Base-by-base conservation (phyloP, 2,888 invertebrate genomes). In the Brenthis hecate region DNA sequence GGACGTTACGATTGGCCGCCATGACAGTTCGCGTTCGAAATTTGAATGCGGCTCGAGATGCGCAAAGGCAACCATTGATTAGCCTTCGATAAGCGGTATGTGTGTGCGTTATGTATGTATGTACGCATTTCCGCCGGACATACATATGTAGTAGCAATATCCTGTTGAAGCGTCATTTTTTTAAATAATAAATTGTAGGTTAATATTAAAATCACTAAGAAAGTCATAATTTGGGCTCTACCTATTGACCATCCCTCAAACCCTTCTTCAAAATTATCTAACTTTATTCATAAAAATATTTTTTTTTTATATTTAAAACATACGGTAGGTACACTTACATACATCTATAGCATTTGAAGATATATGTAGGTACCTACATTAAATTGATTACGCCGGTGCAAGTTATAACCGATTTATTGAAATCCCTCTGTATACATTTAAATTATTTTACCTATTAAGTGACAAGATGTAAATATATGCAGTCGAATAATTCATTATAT, bases 31-130 rank as follows among this genome's bases (percentile, higher is more conserved):
- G 81, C 83, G 84, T 84, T 88, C 87, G 81, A 89, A 91, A 90
- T 92, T 92, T 92, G 88, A 92, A 92, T 91, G 88, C 89, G 87
- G 78, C 75, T 75, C 83, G 85, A 89, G 91, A 91, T 91, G 90
- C 89, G 88, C 88, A 83, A 83, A 83, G 88, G 89, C 82, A 71
- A 70, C 73, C 74, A 76, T 77, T 85, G 91, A 91, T 91, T 88
- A 88, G 83, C 84, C 85, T 79, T 80, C 85, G 89, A 91, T 91
- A 91, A 89, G 84, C 81, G 73, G 64, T 80, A 74, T 78, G 78
- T 82, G 80, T 80, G 83, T 84, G 80, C 78, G 77, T 76, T 77
- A 73, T 71, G 72, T 79, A 78, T 80, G 80, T 85, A 78, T 80
- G 80, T 85, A 78, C 76, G 78, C 80, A 78, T 86, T 86, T 90